These are phyloP conservation scores for Ovibos moschatus DNA, from an alignment of 2,113 vertebrate genomes.

Conservation along the genomic window DNA sequence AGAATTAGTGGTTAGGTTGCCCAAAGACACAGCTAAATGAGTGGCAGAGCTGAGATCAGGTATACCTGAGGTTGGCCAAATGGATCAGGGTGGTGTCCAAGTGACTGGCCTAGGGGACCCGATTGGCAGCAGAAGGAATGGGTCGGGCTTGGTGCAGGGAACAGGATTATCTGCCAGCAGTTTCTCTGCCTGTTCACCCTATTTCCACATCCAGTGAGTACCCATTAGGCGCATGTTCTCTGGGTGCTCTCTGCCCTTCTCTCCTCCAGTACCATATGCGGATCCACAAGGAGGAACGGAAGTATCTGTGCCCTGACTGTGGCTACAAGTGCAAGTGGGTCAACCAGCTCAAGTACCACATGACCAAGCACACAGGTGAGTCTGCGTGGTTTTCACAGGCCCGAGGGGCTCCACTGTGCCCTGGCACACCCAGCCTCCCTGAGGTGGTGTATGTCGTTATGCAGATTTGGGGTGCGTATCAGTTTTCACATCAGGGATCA, in stretches of 20 bases:
- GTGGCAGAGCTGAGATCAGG: not conserved
- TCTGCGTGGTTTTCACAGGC: not conserved
- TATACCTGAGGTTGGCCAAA: not conserved
- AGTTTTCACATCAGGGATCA: not conserved
- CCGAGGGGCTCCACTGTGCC: not conserved
- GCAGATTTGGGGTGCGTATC: not conserved
- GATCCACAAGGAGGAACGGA: slow-evolving; percentile 95
- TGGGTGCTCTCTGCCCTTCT: not conserved
- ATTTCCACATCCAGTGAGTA: not conserved
- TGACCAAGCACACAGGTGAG: slow-evolving; percentile 97
- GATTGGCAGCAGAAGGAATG: not conserved
- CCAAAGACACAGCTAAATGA: not conserved
- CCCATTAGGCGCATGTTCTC: not conserved
- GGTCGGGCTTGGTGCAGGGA: not conserved
- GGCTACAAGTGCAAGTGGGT: slow-evolving; percentile 99
- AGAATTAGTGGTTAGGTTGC: not conserved
- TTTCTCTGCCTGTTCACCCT: not conserved
- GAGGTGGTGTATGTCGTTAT: not conserved
- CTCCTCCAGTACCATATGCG: slow-evolving; percentile 93
- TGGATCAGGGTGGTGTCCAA: not conserved
- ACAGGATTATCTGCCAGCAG: not conserved
- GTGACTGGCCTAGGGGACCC: not conserved
- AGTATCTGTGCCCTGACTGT: slow-evolving; percentile 96
- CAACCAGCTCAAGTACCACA: slow-evolving; percentile 98
- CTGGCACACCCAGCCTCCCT: not conserved